phyloP scores from a whole-genome alignment of 2,113 vertebrate genomes.

The Monopterus albus region DNA sequence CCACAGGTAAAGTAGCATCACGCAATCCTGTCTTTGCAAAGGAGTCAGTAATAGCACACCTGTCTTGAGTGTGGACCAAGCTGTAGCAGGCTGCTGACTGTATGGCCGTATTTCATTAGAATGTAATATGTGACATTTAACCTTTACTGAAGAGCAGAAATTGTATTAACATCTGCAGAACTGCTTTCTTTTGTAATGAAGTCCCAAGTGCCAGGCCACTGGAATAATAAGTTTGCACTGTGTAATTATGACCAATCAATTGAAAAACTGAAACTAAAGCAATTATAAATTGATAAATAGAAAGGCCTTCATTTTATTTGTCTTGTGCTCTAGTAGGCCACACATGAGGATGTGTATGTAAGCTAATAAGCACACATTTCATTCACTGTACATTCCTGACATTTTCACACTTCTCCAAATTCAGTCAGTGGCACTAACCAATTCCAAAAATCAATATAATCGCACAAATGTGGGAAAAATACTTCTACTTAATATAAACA shows the following conservation, averaged over 20 bases:
- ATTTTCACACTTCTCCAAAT: background rate
- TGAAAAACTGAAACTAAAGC: no score
- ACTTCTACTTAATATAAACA: no score
- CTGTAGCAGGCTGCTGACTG: background rate
- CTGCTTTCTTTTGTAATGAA: no score
- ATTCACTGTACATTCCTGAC: background rate
- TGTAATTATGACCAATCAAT: no score
- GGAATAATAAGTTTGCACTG: no score
- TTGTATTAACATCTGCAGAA: no score
- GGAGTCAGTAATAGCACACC: background rate
- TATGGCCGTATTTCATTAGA: background rate
- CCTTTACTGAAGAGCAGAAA: no score
- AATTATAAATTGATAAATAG: background rate
- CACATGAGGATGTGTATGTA: background rate
- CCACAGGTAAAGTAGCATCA: slow-evolving; percentile 1
- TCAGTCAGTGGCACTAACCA: background rate
- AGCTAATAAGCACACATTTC: background rate
- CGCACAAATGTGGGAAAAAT: no score
- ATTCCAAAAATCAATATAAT: background rate
- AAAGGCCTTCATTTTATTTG: background rate
- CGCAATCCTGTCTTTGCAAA: background rate
- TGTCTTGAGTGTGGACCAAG: no score
- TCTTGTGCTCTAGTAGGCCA: background rate
- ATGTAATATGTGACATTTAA: no score
- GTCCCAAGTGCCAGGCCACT: no score